phyloP scores from a whole-genome alignment of 2,888 invertebrate genomes.

The Brenthis daphne region DNA sequence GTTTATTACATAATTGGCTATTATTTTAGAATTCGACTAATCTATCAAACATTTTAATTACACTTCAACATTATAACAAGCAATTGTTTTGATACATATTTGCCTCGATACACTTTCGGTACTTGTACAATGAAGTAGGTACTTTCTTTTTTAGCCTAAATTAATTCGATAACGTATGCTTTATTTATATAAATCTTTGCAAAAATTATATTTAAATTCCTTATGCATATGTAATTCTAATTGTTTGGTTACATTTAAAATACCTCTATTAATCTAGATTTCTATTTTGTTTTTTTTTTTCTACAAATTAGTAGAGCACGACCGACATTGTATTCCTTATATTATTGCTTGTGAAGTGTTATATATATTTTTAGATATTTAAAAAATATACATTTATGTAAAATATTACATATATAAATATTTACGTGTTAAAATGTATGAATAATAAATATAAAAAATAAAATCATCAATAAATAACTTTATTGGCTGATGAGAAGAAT shows the following conservation, averaged over 20 bases:
- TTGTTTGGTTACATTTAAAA: too few species aligned
- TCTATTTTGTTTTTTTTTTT: not conserved
- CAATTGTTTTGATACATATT: constrained; percentile 1
- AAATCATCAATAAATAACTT: too few species aligned
- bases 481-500: too few species aligned
- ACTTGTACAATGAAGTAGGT: not conserved
- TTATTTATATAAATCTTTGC: not conserved
- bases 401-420: too few species aligned
- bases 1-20: constrained; percentile 17
- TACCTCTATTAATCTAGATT: too few species aligned
- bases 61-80: too few species aligned
- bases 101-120: constrained; percentile 11
- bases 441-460: too few species aligned
- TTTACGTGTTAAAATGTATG: too few species aligned
- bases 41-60: not conserved
- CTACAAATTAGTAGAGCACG: constrained; percentile 8
- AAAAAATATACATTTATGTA: too few species aligned
- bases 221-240: not conserved
- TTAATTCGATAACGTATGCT: constrained; percentile 16
- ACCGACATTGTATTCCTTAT: constrained; percentile 4
- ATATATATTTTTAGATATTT: too few species aligned
- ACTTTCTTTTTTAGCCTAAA: constrained; percentile 16
- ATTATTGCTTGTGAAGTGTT: constrained; percentile 7
- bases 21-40: constrained; percentile 7
- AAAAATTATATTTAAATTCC: not conserved